Conservation (phyloP, 2,113 vertebrate genomes). For the Calypte anna region DNA sequence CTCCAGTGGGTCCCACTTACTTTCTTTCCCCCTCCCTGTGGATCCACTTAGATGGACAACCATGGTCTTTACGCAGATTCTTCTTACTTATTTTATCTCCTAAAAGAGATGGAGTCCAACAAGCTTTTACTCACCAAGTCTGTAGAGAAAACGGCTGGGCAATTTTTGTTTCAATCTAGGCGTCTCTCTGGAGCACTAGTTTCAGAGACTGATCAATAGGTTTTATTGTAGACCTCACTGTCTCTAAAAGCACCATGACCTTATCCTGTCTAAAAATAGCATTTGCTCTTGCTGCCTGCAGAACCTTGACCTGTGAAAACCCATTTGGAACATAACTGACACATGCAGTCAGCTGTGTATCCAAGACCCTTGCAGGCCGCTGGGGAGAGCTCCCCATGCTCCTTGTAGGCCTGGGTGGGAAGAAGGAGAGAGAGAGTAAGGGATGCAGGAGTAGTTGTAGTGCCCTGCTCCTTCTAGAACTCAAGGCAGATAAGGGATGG, state of each 20-base stretch:
- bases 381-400: neutral
- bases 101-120: conserved; percentile 84
- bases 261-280: conserved; percentile 86
- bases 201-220: conserved; percentile 87
- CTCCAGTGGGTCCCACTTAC: neutral
- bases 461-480: neutral
- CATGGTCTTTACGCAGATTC: conserved; percentile 50
- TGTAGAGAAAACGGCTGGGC: conserved; percentile 73
- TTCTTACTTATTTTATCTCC: conserved; percentile 75
- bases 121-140: conserved; percentile 79
- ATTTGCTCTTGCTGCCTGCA: conserved; percentile 79
- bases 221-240: conserved; percentile 86
- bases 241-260: conserved; percentile 85
- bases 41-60: conserved; percentile 73
- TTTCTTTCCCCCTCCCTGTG: neutral
- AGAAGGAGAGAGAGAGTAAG: neutral
- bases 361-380: conserved; percentile 31
- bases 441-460: neutral
- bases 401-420: neutral
- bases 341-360: conserved; percentile 81
- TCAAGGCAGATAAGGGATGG: neutral
- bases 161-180: conserved; percentile 83
- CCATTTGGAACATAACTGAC: conserved; percentile 86
- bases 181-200: conserved; percentile 79
- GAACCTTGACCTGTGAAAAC: conserved; percentile 87